These are phyloP conservation scores for Bothrops jararaca DNA, from an alignment of 2,113 vertebrate genomes.

Conservation along the genomic window DNA sequence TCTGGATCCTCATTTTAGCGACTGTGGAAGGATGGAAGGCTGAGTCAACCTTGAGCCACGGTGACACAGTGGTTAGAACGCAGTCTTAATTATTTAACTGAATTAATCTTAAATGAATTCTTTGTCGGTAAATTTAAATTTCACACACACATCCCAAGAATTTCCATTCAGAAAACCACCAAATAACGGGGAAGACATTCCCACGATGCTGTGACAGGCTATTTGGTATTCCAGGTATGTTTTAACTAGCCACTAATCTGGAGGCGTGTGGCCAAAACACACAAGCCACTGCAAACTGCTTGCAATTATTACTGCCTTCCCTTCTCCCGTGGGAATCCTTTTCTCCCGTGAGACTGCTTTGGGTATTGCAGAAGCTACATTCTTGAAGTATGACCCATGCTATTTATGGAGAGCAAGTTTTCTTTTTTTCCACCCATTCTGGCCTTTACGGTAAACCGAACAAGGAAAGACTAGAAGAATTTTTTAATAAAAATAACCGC, in stretches of 20 bases:
- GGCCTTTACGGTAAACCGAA: neutral
- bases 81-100: too few species aligned
- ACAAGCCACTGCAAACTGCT: slow-evolving; percentile 10
- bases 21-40: too few species aligned
- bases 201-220: slow-evolving; percentile 44
- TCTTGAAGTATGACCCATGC: neutral
- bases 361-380: neutral
- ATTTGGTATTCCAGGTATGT: slow-evolving; percentile 67
- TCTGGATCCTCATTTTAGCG: too few species aligned
- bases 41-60: too few species aligned
- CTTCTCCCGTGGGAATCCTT: neutral
- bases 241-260: slow-evolving; percentile 57
- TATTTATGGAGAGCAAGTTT: neutral
- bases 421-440: neutral
- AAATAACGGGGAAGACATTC: slow-evolving; percentile 52
- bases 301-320: slow-evolving; percentile 13
- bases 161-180: slow-evolving; percentile 28
- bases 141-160: neutral
- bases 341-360: rapidly evolving
- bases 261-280: slow-evolving; percentile 50
- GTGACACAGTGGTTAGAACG: too few species aligned
- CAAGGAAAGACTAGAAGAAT: neutral
- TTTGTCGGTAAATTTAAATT: too few species aligned
- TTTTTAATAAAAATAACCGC: neutral
- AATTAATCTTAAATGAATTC: too few species aligned